Evolutionary conservation across 2,888 invertebrate genomes (phyloP).

Genomic region (Embidobia sp.): DNA sequence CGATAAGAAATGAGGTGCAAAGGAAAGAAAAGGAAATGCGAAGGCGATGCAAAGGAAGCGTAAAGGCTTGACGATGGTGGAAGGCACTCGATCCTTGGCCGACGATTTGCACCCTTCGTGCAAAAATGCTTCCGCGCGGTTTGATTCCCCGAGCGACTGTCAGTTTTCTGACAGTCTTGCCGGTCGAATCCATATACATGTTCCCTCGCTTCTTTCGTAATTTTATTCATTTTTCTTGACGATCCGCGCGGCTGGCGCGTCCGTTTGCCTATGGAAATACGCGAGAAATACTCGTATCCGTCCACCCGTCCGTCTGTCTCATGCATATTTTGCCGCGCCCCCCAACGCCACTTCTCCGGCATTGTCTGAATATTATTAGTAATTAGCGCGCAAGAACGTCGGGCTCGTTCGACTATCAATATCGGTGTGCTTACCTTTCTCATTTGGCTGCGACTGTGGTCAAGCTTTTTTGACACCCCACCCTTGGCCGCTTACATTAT

Average conservation of each 20-base stretch:
- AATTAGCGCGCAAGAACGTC: constrained; percentile 76
- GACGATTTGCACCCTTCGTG: constrained; percentile 72
- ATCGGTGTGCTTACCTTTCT: constrained; percentile 57
- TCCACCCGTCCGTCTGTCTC: constrained; percentile 56
- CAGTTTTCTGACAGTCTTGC: constrained; percentile 70
- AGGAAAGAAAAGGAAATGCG: background rate
- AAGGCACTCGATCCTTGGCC: constrained; percentile 31
- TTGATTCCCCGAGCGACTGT: constrained; percentile 70
- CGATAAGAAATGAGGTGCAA: too few relatives aligned
- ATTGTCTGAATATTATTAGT: constrained; percentile 81
- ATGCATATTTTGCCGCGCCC: constrained; percentile 69
- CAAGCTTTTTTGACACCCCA: constrained; percentile 56
- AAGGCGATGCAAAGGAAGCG: too few relatives aligned
- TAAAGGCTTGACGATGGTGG: too few relatives aligned
- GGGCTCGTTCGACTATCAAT: constrained; percentile 53
- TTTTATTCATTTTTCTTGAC: constrained; percentile 78
- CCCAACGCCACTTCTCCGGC: too few relatives aligned
- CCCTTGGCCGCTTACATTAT: constrained; percentile 74
- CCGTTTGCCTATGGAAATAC: constrained; percentile 77
- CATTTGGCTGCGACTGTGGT: constrained; percentile 44
- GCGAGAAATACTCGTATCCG: too few relatives aligned
- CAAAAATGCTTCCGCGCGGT: constrained; percentile 70
- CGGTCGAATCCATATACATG: constrained; percentile 44
- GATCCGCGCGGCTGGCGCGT: constrained; percentile 53
- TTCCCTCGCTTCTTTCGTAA: constrained; percentile 71